phyloP scores from a whole-genome alignment of 2,797 vertebrate genomes.

The Dryobates pubescens region DNA sequence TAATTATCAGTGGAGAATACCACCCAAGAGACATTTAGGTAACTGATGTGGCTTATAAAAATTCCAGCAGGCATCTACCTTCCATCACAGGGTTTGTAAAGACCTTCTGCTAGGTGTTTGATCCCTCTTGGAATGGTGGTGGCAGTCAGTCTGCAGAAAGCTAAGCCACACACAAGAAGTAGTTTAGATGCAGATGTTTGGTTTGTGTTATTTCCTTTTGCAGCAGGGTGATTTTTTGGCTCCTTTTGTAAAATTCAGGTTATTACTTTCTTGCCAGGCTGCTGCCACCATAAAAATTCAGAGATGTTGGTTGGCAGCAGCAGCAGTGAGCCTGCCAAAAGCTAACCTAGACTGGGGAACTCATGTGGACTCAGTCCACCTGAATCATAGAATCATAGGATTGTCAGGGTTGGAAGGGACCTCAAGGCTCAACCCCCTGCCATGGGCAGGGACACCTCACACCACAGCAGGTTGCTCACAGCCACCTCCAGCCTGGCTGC shows the following conservation, averaged over 20 bases:
- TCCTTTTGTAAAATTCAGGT: slow-evolving; percentile 1
- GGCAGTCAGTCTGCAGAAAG: neutral
- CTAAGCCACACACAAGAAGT: neutral
- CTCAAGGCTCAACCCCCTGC: too few species aligned
- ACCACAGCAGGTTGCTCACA: too few species aligned
- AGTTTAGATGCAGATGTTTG: neutral
- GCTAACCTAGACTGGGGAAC: neutral
- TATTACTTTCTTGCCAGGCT: slow-evolving; percentile 5
- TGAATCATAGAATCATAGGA: neutral
- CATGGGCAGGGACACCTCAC: too few species aligned
- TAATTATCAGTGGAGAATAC: neutral
- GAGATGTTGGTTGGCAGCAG: neutral
- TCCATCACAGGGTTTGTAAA: neutral
- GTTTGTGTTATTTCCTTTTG: neutral
- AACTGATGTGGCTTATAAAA: neutral
- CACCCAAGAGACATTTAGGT: neutral
- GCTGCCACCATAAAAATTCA: neutral
- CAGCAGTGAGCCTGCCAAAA: neutral
- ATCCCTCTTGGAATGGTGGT: neutral
- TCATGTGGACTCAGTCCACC: neutral
- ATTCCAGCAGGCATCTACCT: neutral
- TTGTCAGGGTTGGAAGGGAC: too few species aligned
- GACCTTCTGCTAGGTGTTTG: neutral
- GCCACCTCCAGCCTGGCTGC: too few species aligned
- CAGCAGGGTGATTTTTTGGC: neutral